phyloP scores from a whole-genome alignment of 2,113 vertebrate species.

The Lichenostomus cassidix region DNA sequence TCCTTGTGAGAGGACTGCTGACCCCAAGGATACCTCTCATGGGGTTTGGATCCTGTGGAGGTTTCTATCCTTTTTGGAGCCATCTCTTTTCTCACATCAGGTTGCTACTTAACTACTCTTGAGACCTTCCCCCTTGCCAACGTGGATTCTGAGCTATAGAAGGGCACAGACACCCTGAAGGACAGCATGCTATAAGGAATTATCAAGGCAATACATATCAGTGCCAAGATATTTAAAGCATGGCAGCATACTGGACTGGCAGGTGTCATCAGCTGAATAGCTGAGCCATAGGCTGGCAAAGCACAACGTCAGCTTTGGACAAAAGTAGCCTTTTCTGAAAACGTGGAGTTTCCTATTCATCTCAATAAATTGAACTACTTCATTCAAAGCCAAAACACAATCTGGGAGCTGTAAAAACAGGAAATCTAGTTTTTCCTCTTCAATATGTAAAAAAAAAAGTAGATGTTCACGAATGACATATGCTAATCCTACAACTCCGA shows the following conservation, averaged over 20 bases:
- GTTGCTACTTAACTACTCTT: not conserved
- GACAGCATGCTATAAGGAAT: not conserved
- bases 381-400: constrained; percentile 24
- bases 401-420: constrained; percentile 16
- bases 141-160: not conserved
- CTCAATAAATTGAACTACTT: not conserved
- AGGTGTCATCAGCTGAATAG: constrained; percentile 23
- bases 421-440: constrained; percentile 21
- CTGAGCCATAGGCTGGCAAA: constrained; percentile 20
- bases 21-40: not conserved
- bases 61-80: not conserved
- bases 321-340: constrained; percentile 28
- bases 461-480: not conserved
- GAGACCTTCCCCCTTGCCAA: not conserved
- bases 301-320: not conserved
- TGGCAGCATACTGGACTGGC: not conserved
- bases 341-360: not conserved
- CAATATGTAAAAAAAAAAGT: constrained; percentile 17
- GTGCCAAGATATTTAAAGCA: constrained; percentile 3
- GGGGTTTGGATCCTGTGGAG: not conserved
- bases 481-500: not conserved
- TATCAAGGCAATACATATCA: not conserved
- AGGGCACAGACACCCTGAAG: not conserved
- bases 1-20: not conserved
- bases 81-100: not conserved